Evolutionary conservation across 2,113 vertebrate species (phyloP).

Genomic region (Leucopternis melanops): DNA sequence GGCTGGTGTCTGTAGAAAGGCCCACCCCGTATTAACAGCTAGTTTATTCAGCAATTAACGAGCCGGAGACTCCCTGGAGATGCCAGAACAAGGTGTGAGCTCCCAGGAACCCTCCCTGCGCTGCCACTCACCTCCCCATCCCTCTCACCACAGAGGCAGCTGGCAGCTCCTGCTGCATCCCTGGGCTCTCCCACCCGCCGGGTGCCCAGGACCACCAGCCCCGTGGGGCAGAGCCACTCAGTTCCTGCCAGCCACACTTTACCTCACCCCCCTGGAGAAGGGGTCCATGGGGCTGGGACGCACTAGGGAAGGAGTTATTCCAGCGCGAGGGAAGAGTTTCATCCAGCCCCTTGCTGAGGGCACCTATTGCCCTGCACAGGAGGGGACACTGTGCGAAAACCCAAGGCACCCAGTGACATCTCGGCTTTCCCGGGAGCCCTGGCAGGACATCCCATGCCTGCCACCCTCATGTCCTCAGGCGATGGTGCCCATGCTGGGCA

Average conservation of each 20-base stretch:
- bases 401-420: not conserved
- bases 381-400: not conserved
- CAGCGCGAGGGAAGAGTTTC: not conserved
- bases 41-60: not conserved
- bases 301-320: not conserved
- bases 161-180: not conserved
- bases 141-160: not conserved
- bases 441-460: not conserved
- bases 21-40: not conserved
- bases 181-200: not conserved
- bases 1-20: not conserved
- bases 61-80: not conserved
- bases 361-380: not conserved
- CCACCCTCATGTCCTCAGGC: not conserved
- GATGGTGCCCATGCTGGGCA: not conserved
- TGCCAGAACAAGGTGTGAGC: conserved; percentile 14
- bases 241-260: not conserved
- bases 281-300: not conserved
- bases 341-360: not conserved
- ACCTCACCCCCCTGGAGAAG: not conserved
- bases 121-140: not conserved
- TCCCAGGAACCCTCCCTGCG: not conserved
- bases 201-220: not conserved
- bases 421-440: not conserved
- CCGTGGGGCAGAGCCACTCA: not conserved